Base-by-base conservation (phyloP, 2,888 invertebrate genomes). In the Syrphus vitripennis region DNA sequence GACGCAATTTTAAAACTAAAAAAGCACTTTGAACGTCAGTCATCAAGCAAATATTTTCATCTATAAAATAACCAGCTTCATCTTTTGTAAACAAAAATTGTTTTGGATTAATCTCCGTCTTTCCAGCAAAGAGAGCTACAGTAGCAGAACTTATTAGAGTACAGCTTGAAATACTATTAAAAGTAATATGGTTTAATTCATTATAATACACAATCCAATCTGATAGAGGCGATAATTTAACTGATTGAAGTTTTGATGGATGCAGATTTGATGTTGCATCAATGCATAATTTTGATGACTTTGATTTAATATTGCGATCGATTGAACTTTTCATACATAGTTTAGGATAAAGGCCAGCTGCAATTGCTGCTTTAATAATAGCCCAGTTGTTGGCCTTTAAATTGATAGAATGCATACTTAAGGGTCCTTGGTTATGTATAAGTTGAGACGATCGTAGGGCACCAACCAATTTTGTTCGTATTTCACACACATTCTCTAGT, bases 291-390 rank as follows among this genome's bases (percentile, higher is more conserved):
- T 89, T 71, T 1, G 63, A 76, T 24, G 78, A 63, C 42, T 93
- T 95, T 90, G 96, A 95, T 61, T 95, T 93, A 16, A 97, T 90
- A 3, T 94, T 93, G 26, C 93, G 92, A 29, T 94, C 93, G 19
- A 94, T 94, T 21, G 95, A 91, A 90, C 96, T 95, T 1, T 96
- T 94, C 21, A 95, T 93, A 70, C 97, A 96, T 65, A 98, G 92
- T 88, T 97, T 96, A 1, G 98, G 98, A 92, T 98, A 98, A 81
- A 97, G 93, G 0, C 98, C 98, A n/a, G 96, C 96, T 42, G 95
- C 95, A 29, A 98, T 93, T 0, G 97, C 97, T 0, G 97, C 98
- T 92, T 98, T 98, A 0, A 99, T 96, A 31, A 98, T 95, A 3
- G 97, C 95, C 98, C 98, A 98, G 91, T 96, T 97, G 89, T 97